These are phyloP conservation scores for Linhomoeus sp. DNA, from an alignment of 2,888 invertebrate genomes.

Conservation along the genomic window DNA sequence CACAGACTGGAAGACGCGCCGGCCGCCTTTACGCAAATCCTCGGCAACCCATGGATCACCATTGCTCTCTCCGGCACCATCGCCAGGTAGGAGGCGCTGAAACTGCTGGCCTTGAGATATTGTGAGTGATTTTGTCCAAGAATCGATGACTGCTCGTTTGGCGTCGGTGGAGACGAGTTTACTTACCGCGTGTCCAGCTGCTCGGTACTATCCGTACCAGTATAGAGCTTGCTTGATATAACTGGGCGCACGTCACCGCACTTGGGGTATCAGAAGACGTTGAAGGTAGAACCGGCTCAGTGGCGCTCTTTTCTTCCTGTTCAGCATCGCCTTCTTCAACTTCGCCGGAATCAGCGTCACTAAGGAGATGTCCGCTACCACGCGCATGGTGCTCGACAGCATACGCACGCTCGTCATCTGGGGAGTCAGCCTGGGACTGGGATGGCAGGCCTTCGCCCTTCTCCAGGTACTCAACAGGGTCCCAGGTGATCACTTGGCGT, in stretches of 20 bases:
- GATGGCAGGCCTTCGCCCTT: slow-evolving; percentile 50
- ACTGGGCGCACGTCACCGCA: too few species aligned
- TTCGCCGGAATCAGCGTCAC: slow-evolving; percentile 76
- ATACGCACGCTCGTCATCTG: slow-evolving; percentile 76
- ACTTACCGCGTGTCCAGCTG: too few species aligned
- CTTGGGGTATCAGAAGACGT: too few species aligned
- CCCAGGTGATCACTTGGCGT: too few species aligned
- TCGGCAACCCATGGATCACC: slow-evolving; percentile 42
- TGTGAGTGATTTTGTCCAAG: neutral
- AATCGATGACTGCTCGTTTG: neutral
- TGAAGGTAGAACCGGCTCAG: too few species aligned
- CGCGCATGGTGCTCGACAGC: slow-evolving; percentile 68
- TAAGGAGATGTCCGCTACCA: slow-evolving; percentile 76
- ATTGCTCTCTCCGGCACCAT: slow-evolving; percentile 44
- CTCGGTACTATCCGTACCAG: too few species aligned
- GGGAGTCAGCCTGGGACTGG: slow-evolving; percentile 51
- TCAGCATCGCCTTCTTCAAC: slow-evolving; percentile 80
- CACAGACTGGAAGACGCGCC: slow-evolving; percentile 52
- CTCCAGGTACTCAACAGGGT: too few species aligned
- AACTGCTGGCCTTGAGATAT: neutral
- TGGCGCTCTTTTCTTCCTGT: too few species aligned
- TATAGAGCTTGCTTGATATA: too few species aligned
- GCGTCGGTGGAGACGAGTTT: too few species aligned
- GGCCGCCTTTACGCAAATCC: slow-evolving; percentile 64
- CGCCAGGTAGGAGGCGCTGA: too few species aligned